Evolutionary conservation across 2,888 invertebrate genomes (phyloP).

Genomic region (Lepetodrilus schrolli): DNA sequence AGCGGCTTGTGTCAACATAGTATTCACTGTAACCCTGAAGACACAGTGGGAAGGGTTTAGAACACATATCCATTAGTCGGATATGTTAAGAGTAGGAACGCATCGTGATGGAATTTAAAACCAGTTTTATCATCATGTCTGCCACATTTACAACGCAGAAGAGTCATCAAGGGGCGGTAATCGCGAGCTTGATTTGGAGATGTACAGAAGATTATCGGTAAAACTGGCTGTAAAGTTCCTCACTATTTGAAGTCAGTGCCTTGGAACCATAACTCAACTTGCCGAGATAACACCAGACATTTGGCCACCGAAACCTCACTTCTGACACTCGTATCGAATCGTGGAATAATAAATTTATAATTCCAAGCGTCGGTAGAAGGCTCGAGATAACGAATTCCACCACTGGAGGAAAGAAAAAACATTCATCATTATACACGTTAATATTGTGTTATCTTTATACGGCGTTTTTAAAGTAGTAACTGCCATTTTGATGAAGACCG

Average conservation of each 20-base stretch:
- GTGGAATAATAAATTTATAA: slow-evolving; percentile 15
- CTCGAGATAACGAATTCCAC: background rate
- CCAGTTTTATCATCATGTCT: background rate
- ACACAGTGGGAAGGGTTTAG: too few relatives aligned
- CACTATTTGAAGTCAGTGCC: slow-evolving; percentile 18
- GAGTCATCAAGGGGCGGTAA: slow-evolving; percentile 18
- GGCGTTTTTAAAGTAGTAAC: slow-evolving; percentile 10
- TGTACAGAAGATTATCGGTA: slow-evolving; percentile 6
- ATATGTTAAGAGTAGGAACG: background rate
- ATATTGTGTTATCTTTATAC: slow-evolving; percentile 1
- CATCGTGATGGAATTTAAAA: slow-evolving; percentile 1
- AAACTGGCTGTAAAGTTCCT: slow-evolving; percentile 19
- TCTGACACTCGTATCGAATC: background rate
- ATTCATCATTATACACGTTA: slow-evolving; percentile 3
- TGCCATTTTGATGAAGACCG: slow-evolving; percentile 13
- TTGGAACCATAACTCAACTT: slow-evolving; percentile 16
- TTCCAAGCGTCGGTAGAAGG: background rate
- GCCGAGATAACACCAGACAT: background rate
- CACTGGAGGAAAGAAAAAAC: background rate
- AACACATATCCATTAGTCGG: background rate
- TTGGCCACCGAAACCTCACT: background rate
- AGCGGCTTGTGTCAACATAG: too few relatives aligned
- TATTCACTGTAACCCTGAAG: too few relatives aligned
- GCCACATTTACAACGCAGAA: slow-evolving; percentile 19
- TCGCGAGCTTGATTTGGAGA: slow-evolving; percentile 14